These are phyloP conservation scores for Dendroctonus ponderosae DNA, from an alignment of 1,140 invertebrate species.

Conservation along the genomic window DNA sequence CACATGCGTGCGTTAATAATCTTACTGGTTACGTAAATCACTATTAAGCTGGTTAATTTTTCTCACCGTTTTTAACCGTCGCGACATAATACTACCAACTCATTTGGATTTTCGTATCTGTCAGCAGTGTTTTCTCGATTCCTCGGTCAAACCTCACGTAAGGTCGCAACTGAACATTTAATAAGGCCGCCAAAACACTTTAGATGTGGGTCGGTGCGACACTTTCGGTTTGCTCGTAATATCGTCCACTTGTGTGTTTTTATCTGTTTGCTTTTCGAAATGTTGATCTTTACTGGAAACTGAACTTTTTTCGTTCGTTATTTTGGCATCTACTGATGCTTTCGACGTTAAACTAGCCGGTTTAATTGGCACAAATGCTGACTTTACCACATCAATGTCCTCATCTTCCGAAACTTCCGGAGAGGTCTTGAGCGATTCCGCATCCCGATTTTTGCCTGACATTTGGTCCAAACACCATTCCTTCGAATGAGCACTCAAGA, in stretches of 20 bases:
- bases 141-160: no score
- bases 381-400: conserved; percentile 72
- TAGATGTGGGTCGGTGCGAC: conserved; percentile 57
- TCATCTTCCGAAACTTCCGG: conserved; percentile 62
- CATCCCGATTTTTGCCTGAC: neutral
- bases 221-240: conserved; percentile 50
- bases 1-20: no score
- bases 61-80: no score
- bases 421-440: conserved; percentile 38
- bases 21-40: no score
- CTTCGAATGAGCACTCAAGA: no score
- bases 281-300: conserved; percentile 51
- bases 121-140: no score
- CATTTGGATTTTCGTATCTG: no score
- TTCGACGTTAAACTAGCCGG: conserved; percentile 51
- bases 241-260: conserved; percentile 57
- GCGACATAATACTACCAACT: no score
- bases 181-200: conserved; percentile 76
- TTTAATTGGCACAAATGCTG: conserved; percentile 65
- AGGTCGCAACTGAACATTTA: no score
- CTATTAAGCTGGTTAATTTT: no score
- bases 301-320: conserved; percentile 62
- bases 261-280: conserved; percentile 50
- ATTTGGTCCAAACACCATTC: no score
- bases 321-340: conserved; percentile 52